phyloP scores from a whole-genome alignment of 2,888 invertebrate genomes.

The Melanchra persicariae region DNA sequence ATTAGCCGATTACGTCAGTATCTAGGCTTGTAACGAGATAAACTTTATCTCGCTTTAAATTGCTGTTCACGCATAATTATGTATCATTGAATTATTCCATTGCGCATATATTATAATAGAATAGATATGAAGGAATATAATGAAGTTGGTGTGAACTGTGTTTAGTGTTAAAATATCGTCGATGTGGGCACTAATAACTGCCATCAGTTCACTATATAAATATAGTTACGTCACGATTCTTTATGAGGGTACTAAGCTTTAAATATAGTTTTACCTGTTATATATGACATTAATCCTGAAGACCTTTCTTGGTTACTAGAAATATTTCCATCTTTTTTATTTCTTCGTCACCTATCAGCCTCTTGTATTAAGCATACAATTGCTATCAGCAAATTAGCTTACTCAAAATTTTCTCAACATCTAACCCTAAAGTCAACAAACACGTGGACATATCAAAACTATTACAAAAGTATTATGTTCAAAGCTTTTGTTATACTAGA shows the following conservation, averaged over 20 bases:
- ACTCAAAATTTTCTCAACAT: conserved; percentile 17
- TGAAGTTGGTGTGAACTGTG: conserved; percentile 15
- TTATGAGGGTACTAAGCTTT: background rate
- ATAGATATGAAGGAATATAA: conserved; percentile 31
- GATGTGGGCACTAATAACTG: background rate
- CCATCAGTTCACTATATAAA: background rate
- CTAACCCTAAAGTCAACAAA: conserved; percentile 5
- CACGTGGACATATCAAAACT: conserved; percentile 1
- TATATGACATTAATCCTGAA: background rate
- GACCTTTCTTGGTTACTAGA: background rate
- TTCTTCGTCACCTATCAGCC: background rate
- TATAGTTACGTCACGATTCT: background rate
- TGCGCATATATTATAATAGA: conserved; percentile 49
- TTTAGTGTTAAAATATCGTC: conserved; percentile 1
- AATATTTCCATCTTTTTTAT: background rate
- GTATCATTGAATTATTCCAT: conserved; percentile 59
- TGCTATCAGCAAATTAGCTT: background rate
- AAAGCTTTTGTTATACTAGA: conserved; percentile 38
- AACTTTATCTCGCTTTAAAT: conserved; percentile 63
- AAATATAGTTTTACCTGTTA: background rate
- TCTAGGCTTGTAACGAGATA: conserved; percentile 61
- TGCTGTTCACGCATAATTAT: conserved; percentile 62
- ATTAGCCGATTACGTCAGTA: conserved; percentile 61
- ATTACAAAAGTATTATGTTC: conserved; percentile 18
- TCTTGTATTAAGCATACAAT: background rate